A percentile compares a stretch with the other conserved stretches of the same genome.
Conservation (phyloP, 2,113 vertebrate genomes). For the Xiphias gladius region DNA sequence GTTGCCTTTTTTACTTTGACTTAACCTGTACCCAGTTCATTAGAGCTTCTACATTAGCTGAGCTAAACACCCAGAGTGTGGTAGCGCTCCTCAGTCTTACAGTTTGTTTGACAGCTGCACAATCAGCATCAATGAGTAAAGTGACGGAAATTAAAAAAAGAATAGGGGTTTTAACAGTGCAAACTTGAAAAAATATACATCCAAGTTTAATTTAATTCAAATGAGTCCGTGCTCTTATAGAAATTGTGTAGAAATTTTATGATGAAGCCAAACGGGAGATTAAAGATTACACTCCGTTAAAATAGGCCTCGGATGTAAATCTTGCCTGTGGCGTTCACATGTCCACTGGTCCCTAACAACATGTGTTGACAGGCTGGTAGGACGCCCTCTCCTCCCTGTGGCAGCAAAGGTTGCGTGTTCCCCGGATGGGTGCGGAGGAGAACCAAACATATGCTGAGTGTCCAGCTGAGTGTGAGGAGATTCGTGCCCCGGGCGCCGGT, state of each 20-base stretch:
- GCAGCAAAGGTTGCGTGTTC: conserved; percentile 82
- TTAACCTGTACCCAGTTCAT: too few species aligned
- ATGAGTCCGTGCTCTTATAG: not conserved
- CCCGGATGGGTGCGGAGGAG: conserved; percentile 80
- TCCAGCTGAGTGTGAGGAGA: conserved; percentile 45
- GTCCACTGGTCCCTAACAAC: conserved; percentile 77
- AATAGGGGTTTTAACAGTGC: too few species aligned
- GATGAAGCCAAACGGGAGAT: not conserved
- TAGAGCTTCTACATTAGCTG: too few species aligned
- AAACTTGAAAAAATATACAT: too few species aligned
- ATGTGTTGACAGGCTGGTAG: conserved; percentile 56
- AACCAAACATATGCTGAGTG: conserved; percentile 76
- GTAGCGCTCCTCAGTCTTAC: too few species aligned
- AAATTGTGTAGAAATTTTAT: not conserved
- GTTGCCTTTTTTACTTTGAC: too few species aligned
- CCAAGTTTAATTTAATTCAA: too few species aligned
- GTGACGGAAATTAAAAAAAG: too few species aligned
- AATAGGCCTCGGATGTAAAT: conserved; percentile 17
- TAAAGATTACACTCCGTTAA: not conserved
- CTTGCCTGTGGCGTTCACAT: conserved; percentile 39
- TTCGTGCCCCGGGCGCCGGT: not conserved
- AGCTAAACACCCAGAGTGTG: too few species aligned
- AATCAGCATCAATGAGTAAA: too few species aligned
- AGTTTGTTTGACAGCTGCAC: too few species aligned
- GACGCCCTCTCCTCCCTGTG: conserved; percentile 37